Base-by-base conservation (phyloP, 2,113 vertebrate species). In the Hemiprocne comata region DNA sequence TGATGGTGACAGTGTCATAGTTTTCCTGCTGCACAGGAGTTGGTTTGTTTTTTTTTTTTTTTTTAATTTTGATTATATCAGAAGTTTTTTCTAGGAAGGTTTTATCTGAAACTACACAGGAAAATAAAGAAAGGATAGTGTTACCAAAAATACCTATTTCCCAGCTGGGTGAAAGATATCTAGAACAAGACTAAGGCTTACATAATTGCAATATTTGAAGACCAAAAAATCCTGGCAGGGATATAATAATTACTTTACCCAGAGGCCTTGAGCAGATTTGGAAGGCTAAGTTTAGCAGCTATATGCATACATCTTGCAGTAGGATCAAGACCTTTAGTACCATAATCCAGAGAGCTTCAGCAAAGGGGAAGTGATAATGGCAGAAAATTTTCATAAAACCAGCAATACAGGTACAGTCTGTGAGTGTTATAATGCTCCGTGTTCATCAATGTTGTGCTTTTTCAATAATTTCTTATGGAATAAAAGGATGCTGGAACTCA, bases 201-300 rank as follows among this genome's bases (percentile, higher is more conserved):
- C 20, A 33, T 79, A 85, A 90, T 44, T 74, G 42, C 88, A 88
- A 90, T 84, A 85, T 84, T 50, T 74, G 51, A 93, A 92, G 34
- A 89, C 33, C 18, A 75, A 48, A 82, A 74, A 51, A 26, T 57
- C 28, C 38, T 91, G 57, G 6, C 53, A 89, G 40, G 9, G 36
- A 25, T 74, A 78, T 58, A 91, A 66, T 84, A 79, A 80, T 83
- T 85, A 85, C 18, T 87, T 95, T 81, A 76, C 58, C n/a, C 42
- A 84, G 64, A 89, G 53, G 17, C 13, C 13, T 88, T 90, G 46
- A 55, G 42, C 23, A 88, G 60, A 88, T 94, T 94, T 80, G 31
- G 53, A 72, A 94, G 44, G 64, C 78, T 86, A 80, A 84, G 34
- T 95, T 85, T 86, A 93, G 64, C 64, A 86, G 55, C 26, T 77